Base-by-base conservation (phyloP, 2,888 invertebrate species). In the Prosapia bicincta region DNA sequence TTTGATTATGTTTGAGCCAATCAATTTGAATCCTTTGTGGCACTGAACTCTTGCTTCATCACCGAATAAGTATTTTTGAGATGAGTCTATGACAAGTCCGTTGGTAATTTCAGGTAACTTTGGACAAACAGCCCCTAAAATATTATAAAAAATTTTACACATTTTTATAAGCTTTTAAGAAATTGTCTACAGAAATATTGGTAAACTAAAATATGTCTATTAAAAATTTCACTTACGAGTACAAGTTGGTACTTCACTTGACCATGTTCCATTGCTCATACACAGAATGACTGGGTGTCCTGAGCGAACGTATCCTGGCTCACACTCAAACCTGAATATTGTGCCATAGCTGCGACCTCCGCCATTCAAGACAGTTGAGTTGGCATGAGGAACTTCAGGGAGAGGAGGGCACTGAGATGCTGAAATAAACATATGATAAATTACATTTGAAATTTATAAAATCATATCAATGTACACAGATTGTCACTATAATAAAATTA, bases 181-280 rank as follows among this genome's bases (percentile, higher is more conserved):
- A 10, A n/a, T n/a, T n/a, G n/a, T n/a, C n/a, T 73, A 15, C 5
- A 30, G 30, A 30, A 30, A 30, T 30, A 30, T 30, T 6, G 15
- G 13, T 26, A 67, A 20, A 32, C 1, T 15, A 66, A 15, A 20
- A 32, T 66, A 20, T 74, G n/a, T 9, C 9, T 9, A 9, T 30
- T 30, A 26, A 69, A 69, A 26, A 72, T 71, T 26, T 54, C 20
- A 85, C 88, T 87, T 88, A 86, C 95, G 90, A 38, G 94, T 90
- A 85, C 97, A 97, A 5, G 91, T 90, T 0, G 97, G 97, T 3
- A 96, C 95, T 80, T 93, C 91, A 77, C 95, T 95, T 77, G 96
- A 96, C 97, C 97, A 97, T 10, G 96, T 96, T 71, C 97, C 97
- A 83, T 97, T 96, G 83, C 96, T 96, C 95, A 96, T 96, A 84